Evolutionary conservation across 2,888 invertebrate species (phyloP).

Genomic region (Carterocephalus palaemon): DNA sequence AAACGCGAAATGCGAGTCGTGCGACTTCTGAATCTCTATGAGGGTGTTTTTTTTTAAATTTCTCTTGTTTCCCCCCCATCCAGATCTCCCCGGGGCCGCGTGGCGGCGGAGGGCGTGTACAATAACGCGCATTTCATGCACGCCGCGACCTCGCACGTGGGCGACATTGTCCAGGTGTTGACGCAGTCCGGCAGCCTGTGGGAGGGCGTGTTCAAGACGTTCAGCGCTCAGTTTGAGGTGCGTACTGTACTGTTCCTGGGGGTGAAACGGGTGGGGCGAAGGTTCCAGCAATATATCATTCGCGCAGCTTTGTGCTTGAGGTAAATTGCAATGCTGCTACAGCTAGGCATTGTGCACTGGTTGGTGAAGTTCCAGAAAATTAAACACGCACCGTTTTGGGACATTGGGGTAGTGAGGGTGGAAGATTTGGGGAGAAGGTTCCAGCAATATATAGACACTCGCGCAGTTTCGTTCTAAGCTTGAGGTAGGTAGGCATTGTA

Average conservation of each 20-base stretch:
- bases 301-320: no score
- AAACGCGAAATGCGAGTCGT: not conserved
- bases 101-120: constrained; percentile 91
- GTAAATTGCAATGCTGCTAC: no score
- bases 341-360: no score
- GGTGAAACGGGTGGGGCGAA: no score
- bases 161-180: constrained; percentile 88
- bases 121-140: constrained; percentile 94
- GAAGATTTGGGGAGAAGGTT: no score
- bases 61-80: not conserved
- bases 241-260: constrained; percentile 34
- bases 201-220: constrained; percentile 94
- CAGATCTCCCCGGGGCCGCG: constrained; percentile 85
- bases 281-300: no score
- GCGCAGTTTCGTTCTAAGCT: no score
- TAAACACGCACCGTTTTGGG: no score
- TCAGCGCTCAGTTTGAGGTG: constrained; percentile 92
- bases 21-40: constrained; percentile 7
- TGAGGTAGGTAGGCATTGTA: no score
- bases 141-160: constrained; percentile 90
- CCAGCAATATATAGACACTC: no score
- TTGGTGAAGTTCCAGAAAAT: no score
- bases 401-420: no score
- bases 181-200: constrained; percentile 90
- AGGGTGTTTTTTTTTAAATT: not conserved